These are phyloP conservation scores for Illadopsis cleaveri DNA, from an alignment of 2,113 vertebrate genomes.

Conservation along the genomic window DNA sequence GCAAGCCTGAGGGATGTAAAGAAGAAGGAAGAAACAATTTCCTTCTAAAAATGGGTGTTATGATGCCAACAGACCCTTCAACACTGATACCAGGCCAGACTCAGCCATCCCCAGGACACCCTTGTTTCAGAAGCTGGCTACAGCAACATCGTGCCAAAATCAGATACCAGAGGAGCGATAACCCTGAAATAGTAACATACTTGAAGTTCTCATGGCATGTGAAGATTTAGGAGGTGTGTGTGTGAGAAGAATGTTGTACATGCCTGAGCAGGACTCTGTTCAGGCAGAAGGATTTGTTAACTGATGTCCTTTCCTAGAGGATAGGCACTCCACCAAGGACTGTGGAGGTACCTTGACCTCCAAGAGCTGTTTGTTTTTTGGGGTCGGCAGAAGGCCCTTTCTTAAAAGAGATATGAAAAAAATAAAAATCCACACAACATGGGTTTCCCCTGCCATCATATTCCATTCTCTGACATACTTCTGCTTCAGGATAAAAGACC, in stretches of 20 bases:
- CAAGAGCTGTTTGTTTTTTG: background rate
- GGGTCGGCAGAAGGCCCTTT: background rate
- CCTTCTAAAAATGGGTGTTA: background rate
- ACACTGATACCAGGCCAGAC: background rate
- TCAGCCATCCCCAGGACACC: background rate
- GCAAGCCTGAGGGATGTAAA: background rate
- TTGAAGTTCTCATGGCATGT: background rate
- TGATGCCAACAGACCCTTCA: background rate
- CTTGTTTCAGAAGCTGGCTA: background rate
- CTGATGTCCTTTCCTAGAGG: background rate
- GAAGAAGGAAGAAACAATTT: background rate
- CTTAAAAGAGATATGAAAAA: background rate
- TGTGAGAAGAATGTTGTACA: background rate
- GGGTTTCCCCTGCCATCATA: background rate
- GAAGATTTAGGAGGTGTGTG: background rate
- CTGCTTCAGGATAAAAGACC: background rate
- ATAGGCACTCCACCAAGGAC: background rate
- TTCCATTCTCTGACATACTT: background rate
- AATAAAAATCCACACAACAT: background rate
- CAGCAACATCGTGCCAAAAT: background rate
- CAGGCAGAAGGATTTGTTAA: background rate
- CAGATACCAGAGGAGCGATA: background rate
- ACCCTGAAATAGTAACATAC: slow-evolving; percentile 16
- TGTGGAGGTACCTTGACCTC: background rate
- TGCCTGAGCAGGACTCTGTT: background rate